Evolutionary conservation across 2,888 invertebrate species (phyloP).

Genomic region (Bimastos eiseni): DNA sequence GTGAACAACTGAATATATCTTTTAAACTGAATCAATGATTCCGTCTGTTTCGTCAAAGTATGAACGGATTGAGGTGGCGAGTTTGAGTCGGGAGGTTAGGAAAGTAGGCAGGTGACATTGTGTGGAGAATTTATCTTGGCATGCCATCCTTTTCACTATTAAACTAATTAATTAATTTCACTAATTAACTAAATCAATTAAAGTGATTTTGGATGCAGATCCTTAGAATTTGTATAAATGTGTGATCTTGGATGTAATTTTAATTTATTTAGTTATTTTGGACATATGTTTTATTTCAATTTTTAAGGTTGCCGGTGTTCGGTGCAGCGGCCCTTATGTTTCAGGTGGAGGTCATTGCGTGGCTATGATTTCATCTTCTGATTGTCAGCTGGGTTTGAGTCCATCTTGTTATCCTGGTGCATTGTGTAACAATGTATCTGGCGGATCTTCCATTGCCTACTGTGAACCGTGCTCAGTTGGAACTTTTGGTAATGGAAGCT

Average conservation of each 20-base stretch:
- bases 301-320: conserved; percentile 15
- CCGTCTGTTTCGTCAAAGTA: background rate
- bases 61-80: background rate
- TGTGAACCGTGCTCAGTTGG: background rate
- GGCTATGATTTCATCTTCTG: background rate
- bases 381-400: conserved; percentile 1
- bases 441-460: background rate
- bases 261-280: background rate
- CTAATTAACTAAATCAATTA: too few species aligned
- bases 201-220: too few species aligned
- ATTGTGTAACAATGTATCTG: background rate
- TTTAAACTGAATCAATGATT: background rate
- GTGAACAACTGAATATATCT: too few species aligned
- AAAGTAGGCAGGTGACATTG: background rate
- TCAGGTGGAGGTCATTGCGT: background rate
- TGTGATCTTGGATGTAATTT: background rate
- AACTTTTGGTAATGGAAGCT: background rate
- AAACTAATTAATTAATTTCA: too few species aligned
- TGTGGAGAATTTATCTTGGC: background rate
- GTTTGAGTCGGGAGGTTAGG: background rate
- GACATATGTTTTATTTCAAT: background rate
- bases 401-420: background rate
- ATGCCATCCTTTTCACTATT: background rate
- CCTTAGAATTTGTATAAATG: background rate
- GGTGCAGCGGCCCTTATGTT: conserved; percentile 16